Evolutionary conservation across 1,140 invertebrate species (phyloP).

Genomic region (Bradynema listronoti): DNA sequence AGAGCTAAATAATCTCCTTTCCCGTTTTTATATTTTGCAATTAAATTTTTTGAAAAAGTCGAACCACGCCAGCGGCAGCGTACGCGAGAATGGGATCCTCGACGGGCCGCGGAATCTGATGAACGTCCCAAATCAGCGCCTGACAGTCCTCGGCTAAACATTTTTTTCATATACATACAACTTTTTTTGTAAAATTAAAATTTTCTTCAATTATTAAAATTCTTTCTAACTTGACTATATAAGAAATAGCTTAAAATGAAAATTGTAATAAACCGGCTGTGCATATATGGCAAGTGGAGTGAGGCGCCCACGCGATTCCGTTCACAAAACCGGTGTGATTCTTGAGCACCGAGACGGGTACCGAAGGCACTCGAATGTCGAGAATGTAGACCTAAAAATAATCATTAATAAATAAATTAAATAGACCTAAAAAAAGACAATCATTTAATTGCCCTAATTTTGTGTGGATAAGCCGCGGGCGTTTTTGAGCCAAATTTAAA

Average conservation of each 20-base stretch:
- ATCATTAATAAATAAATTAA: too few species aligned
- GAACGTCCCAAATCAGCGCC: slow-evolving; percentile 97
- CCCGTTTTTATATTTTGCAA: too few species aligned
- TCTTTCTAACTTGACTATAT: too few species aligned
- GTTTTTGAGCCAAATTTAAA: too few species aligned
- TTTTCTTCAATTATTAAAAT: too few species aligned
- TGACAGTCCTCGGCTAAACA: slow-evolving; percentile 71
- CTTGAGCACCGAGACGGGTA: slow-evolving; percentile 88
- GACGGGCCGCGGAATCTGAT: slow-evolving; percentile 40
- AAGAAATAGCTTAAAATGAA: neutral
- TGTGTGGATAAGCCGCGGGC: too few species aligned
- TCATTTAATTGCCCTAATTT: too few species aligned
- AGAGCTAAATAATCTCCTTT: too few species aligned
- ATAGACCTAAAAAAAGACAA: too few species aligned
- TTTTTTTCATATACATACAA: slow-evolving; percentile 6
- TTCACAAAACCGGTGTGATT: slow-evolving; percentile 97
- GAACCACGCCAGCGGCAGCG: slow-evolving; percentile 87
- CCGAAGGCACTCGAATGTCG: slow-evolving; percentile 93
- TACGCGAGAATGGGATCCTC: slow-evolving; percentile 85
- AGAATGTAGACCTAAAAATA: slow-evolving; percentile 80
- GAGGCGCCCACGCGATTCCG: slow-evolving; percentile 97
- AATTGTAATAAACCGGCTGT: slow-evolving; percentile 38
- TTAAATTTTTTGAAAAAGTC: too few species aligned
- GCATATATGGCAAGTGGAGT: slow-evolving; percentile 69
- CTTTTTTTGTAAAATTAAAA: slow-evolving; percentile 14